Percentiles rank a stretch among this genome's conserved stretches.
These are phyloP conservation scores for Trichonephila clavata DNA, from an alignment of 1,140 invertebrate species.

Conservation along the genomic window DNA sequence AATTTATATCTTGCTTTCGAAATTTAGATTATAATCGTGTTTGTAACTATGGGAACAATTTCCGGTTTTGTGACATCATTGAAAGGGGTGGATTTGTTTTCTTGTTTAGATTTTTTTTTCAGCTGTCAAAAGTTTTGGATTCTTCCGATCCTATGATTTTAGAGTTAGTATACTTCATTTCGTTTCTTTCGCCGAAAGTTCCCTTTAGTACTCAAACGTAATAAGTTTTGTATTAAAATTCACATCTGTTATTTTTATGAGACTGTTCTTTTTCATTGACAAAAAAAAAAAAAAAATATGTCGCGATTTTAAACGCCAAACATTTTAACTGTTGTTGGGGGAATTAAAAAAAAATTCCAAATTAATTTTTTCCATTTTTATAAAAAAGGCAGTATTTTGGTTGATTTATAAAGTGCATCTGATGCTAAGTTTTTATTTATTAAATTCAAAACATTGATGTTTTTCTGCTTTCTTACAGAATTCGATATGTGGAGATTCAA, in stretches of 20 bases:
- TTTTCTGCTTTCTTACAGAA: not conserved
- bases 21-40: not conserved
- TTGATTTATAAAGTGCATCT: not conserved
- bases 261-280: not conserved
- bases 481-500: constrained; percentile 93
- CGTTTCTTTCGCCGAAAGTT: not conserved
- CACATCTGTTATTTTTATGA: not conserved
- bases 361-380: too few relatives aligned
- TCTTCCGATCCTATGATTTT: not conserved
- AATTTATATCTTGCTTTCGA: too few relatives aligned
- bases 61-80: constrained; percentile 9
- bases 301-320: not conserved
- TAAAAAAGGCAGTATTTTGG: too few relatives aligned
- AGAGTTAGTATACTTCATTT: not conserved
- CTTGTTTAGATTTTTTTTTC: not conserved
- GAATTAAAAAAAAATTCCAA: not conserved
- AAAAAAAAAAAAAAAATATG: too few relatives aligned
- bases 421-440: not conserved
- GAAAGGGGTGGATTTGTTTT: not conserved
- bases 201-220: too few relatives aligned
- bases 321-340: not conserved
- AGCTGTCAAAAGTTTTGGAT: constrained; percentile 27
- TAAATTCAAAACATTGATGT: not conserved
- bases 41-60: not conserved
- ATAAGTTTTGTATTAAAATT: not conserved